Evolutionary conservation across 35 echinoderm and acorn worm genomes (phyloP).

Genomic region (Heliocidaris tuberculata): DNA sequence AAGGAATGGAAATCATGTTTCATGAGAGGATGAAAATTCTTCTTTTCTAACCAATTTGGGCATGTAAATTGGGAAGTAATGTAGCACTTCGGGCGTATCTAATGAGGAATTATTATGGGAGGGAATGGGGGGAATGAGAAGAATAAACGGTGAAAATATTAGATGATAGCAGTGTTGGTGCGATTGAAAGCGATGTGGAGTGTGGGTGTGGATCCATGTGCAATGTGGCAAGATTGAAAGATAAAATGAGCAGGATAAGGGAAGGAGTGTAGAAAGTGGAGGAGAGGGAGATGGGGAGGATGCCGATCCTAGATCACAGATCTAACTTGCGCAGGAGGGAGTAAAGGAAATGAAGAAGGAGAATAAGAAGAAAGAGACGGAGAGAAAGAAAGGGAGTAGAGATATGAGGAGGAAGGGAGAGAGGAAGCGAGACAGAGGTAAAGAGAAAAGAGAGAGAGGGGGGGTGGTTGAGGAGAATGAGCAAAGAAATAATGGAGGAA

Average conservation of each 20-base stretch:
- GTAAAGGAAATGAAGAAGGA: background rate
- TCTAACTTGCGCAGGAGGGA: too few species aligned
- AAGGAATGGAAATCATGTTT: background rate
- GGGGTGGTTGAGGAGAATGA: background rate
- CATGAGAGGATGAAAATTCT: background rate
- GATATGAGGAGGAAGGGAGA: too few species aligned
- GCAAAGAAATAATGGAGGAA: background rate
- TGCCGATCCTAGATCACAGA: too few species aligned
- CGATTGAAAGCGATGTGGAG: background rate
- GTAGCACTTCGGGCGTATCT: background rate
- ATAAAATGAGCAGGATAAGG: too few species aligned
- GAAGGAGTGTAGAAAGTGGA: too few species aligned
- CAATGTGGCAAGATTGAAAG: too few species aligned
- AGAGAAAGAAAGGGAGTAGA: background rate
- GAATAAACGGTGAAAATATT: background rate
- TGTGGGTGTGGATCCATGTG: too few species aligned
- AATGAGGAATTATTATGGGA: background rate
- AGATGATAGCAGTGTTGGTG: background rate
- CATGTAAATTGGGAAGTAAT: background rate
- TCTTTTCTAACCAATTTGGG: background rate
- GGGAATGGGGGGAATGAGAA: background rate
- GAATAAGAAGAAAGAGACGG: background rate
- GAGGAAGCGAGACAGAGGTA: background rate
- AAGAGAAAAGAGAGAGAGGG: background rate
- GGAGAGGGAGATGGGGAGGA: too few species aligned